Evolutionary conservation across 2,113 vertebrate genomes (phyloP).

Genomic region (Aptenodytes patagonicus): DNA sequence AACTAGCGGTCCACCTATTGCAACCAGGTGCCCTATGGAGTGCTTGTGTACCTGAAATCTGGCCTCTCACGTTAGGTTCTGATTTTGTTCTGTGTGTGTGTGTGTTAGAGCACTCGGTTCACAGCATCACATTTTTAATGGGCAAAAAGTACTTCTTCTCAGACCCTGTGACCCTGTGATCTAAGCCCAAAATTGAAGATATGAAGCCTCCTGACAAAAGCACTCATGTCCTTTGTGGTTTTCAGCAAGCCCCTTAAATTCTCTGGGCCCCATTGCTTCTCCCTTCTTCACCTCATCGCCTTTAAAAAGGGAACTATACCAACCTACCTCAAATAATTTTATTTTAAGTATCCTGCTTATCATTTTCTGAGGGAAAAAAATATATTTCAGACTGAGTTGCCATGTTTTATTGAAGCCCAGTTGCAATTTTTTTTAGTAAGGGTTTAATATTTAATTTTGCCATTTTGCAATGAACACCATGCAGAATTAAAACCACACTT

Average conservation of each 20-base stretch:
- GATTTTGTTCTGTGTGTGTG: not conserved
- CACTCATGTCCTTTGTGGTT: not conserved
- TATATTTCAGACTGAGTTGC: not conserved
- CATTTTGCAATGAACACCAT: not conserved
- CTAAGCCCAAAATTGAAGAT: not conserved
- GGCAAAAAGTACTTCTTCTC: not conserved
- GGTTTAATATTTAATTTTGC: constrained; percentile 21
- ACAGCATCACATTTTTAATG: not conserved
- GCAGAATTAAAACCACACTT: not conserved
- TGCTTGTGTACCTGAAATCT: not conserved
- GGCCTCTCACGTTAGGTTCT: not conserved
- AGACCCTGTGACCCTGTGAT: not conserved
- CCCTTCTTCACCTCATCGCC: not conserved
- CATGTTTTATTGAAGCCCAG: not conserved
- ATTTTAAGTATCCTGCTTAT: constrained; percentile 18
- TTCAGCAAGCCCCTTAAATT: not conserved
- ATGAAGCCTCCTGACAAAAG: not conserved
- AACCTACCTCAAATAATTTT: not conserved
- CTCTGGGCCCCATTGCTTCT: not conserved
- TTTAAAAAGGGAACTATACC: not conserved
- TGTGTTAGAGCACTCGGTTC: not conserved
- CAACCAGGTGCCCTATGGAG: not conserved
- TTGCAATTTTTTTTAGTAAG: not conserved
- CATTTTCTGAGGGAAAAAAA: not conserved
- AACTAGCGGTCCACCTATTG: not conserved